These are phyloP conservation scores for Hypselothyrea guttata DNA, from an alignment of 2,888 invertebrate genomes.

Conservation along the genomic window DNA sequence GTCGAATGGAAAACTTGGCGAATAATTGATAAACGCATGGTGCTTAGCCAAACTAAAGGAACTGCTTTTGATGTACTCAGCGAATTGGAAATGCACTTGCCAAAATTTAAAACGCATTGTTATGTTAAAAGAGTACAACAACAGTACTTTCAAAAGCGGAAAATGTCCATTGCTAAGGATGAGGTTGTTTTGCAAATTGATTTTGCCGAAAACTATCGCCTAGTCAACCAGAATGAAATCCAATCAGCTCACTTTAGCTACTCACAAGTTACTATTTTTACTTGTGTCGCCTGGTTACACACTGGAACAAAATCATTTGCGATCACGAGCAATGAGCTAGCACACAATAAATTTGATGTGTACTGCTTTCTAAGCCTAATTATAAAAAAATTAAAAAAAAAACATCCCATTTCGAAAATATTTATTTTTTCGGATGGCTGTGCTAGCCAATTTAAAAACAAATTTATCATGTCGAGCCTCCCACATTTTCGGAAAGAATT, in stretches of 20 bases:
- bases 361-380: constrained; percentile 2
- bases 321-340: constrained; percentile 1
- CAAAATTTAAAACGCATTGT: constrained; percentile 26
- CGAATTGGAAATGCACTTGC: constrained; percentile 29
- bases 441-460: constrained; percentile 3
- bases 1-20: constrained; percentile 11
- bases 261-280: not conserved
- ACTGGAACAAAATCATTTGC: not conserved
- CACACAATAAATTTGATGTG: constrained; percentile 7
- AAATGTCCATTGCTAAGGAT: not conserved
- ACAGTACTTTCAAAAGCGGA: constrained; percentile 17
- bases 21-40: constrained; percentile 11
- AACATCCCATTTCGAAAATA: constrained; percentile 3
- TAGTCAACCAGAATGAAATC: not conserved
- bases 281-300: not conserved
- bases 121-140: constrained; percentile 25
- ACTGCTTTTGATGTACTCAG: constrained; percentile 18
- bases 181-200: not conserved
- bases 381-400: constrained; percentile 1
- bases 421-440: constrained; percentile 4
- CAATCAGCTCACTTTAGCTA: not conserved
- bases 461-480: constrained; percentile 1
- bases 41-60: constrained; percentile 18
- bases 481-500: not conserved
- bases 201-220: not conserved